Evolutionary conservation across 2,888 invertebrate genomes (phyloP).

Genomic region (Lepidochitona cinerea): DNA sequence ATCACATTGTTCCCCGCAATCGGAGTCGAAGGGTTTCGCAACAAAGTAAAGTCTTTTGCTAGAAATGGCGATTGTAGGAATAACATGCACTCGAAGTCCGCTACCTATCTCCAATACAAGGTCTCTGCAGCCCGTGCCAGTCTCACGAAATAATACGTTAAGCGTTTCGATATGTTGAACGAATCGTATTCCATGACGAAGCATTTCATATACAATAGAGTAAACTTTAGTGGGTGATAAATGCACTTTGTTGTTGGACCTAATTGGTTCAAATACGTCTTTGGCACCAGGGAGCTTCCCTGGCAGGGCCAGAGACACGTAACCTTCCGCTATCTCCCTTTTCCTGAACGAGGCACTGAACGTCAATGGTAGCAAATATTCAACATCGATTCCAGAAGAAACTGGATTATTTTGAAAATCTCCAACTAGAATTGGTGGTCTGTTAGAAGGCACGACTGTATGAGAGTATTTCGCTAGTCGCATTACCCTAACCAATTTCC

Average conservation of each 20-base stretch:
- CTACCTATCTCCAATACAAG: not conserved
- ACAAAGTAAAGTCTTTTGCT: not conserved
- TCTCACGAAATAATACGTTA: not conserved
- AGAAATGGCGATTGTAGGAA: not conserved
- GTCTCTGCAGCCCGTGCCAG: not conserved
- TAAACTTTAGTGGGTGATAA: not conserved
- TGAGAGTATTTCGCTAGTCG: not conserved
- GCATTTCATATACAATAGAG: not conserved
- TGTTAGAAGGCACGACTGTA: not conserved
- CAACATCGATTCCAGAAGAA: not conserved
- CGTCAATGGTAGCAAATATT: not conserved
- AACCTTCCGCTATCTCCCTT: not conserved
- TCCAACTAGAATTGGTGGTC: not conserved
- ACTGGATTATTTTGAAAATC: not conserved
- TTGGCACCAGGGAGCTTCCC: not conserved
- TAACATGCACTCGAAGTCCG: not conserved
- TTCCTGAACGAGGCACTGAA: not conserved
- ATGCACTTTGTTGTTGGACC: not conserved
- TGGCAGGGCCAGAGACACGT: not conserved
- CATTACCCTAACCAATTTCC: not conserved
- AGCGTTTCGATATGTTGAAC: not conserved
- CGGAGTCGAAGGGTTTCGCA: not conserved
- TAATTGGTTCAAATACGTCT: not conserved
- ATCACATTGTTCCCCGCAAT: not conserved
- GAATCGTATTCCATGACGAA: not conserved